These are phyloP conservation scores for Brachionus paranguensis DNA, from an alignment of 1,140 invertebrate genomes.

Conservation along the genomic window DNA sequence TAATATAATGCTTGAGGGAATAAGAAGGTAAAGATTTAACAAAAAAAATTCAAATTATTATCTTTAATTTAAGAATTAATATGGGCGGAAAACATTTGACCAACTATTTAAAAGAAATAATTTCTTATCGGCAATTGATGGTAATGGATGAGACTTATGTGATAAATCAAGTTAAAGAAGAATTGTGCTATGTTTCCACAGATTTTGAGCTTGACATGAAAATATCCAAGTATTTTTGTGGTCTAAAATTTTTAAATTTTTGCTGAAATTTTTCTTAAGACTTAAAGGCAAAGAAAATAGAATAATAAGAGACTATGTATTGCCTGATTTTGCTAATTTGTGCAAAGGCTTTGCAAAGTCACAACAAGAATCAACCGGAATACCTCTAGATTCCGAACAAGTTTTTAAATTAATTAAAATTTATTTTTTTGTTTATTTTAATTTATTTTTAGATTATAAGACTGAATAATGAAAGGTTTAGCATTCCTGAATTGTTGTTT, in stretches of 20 bases:
- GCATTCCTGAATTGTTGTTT: constrained; percentile 89
- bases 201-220: constrained; percentile 79
- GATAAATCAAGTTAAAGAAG: constrained; percentile 97
- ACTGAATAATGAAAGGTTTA: constrained; percentile 76
- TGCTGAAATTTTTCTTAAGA: background rate
- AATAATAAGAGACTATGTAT: constrained; percentile 80
- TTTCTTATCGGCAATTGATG: constrained; percentile 91
- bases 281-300: constrained; percentile 55
- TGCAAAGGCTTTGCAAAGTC: constrained; percentile 69
- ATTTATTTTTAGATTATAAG: constrained; percentile 65
- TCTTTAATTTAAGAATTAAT: constrained; percentile 65
- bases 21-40: constrained; percentile 42
- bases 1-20: constrained; percentile 66
- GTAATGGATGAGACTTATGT: constrained; percentile 99
- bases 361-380: constrained; percentile 50
- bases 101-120: constrained; percentile 94
- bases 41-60: too few relatives aligned
- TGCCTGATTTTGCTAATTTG: constrained; percentile 86
- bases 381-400: background rate
- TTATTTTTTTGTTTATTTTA: constrained; percentile 5
- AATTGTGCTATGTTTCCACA: constrained; percentile 84
- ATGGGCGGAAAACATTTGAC: constrained; percentile 93
- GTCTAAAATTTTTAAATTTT: background rate
- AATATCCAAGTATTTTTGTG: constrained; percentile 61
- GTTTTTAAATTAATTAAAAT: constrained; percentile 31